Percentiles rank a stretch among this genome's conserved stretches.
phyloP scores from a whole-genome alignment of 2,113 vertebrate species.

The Amazona vittata region DNA sequence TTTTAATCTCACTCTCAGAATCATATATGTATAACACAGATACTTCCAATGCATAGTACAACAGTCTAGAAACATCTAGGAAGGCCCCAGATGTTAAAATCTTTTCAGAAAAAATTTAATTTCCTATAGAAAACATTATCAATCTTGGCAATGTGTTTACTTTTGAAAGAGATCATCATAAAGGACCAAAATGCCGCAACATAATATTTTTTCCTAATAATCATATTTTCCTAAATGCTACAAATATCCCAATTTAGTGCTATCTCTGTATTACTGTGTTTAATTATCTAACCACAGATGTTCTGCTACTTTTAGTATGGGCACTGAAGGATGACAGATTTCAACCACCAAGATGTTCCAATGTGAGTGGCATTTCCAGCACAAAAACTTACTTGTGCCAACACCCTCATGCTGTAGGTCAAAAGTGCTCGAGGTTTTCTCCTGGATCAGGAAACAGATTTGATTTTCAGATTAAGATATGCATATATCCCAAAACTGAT shows the following conservation, averaged over 20 bases:
- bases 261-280: background rate
- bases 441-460: background rate
- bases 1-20: background rate
- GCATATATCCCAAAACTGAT: background rate
- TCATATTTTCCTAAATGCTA: background rate
- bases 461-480: background rate
- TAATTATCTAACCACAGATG: background rate
- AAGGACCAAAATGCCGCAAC: background rate
- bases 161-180: background rate
- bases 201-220: background rate
- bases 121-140: background rate
- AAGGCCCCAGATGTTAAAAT: background rate
- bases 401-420: background rate
- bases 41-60: background rate
- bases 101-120: background rate
- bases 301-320: background rate
- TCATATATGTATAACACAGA: background rate
- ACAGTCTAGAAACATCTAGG: background rate
- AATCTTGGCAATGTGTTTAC: background rate
- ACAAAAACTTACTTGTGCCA: background rate
- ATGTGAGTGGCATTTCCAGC: background rate
- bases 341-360: background rate
- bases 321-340: background rate
- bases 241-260: rapidly evolving
- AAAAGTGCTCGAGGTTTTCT: background rate